Conservation (phyloP, 2,113 vertebrate genomes). For the Ptyas mucosa region DNA sequence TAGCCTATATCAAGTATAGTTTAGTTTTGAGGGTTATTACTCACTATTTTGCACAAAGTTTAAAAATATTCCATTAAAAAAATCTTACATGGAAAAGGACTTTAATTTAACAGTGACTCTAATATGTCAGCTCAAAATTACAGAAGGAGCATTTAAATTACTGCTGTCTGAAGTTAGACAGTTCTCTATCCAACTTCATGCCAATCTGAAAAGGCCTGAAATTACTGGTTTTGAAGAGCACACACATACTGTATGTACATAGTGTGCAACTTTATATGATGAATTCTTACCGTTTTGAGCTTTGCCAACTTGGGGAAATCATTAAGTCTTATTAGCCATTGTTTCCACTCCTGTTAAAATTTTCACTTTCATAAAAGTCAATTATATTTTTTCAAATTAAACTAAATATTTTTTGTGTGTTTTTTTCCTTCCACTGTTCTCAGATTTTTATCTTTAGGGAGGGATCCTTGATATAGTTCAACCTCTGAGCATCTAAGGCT, state of each 20-base stretch:
- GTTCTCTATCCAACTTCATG: not conserved
- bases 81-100: not conserved
- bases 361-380: not conserved
- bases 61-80: not conserved
- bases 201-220: not conserved
- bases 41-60: not conserved
- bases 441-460: not conserved
- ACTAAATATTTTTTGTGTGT: not conserved
- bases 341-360: not conserved
- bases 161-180: not conserved
- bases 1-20: not conserved
- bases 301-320: not conserved
- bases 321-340: not conserved
- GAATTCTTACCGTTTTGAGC: not conserved
- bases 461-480: not conserved
- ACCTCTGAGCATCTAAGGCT: not conserved
- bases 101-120: not conserved
- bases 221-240: not conserved
- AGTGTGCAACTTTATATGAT: not conserved
- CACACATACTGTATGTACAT: not conserved
- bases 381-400: not conserved
- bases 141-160: not conserved
- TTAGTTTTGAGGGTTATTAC: not conserved
- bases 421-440: not conserved
- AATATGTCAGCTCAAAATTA: not conserved